These are phyloP conservation scores for Pyrgilauda ruficollis DNA, from an alignment of 2,113 vertebrate species.

Conservation along the genomic window DNA sequence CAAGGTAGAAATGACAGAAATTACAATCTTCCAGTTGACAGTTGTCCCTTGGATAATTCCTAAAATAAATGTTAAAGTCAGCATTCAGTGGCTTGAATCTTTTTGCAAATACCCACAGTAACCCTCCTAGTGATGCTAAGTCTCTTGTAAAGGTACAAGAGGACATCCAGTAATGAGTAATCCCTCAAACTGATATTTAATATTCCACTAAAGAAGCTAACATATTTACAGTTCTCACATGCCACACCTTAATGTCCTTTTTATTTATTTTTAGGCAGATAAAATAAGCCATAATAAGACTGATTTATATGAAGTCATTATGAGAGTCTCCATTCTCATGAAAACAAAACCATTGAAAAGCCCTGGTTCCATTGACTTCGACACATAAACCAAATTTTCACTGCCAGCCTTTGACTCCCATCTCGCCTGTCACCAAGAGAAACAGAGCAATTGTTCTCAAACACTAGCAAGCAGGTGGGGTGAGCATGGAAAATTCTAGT, in stretches of 20 bases:
- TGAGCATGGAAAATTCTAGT: not conserved
- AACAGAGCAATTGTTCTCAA: not conserved
- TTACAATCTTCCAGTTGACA: not conserved
- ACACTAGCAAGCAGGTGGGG: not conserved
- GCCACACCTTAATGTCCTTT: not conserved
- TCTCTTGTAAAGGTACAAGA: not conserved
- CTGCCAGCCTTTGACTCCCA: not conserved
- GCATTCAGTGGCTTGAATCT: not conserved
- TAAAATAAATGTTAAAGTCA: not conserved
- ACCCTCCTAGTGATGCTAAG: not conserved
- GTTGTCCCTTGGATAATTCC: not conserved
- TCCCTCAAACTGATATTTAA: not conserved
- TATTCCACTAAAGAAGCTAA: not conserved
- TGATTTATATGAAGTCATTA: not conserved
- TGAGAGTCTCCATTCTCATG: not conserved
- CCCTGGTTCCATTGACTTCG: not conserved
- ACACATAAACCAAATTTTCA: not conserved
- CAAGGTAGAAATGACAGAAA: not conserved
- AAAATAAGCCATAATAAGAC: not conserved
- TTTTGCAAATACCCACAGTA: not conserved
- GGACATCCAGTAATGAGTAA: not conserved
- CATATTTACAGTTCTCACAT: not conserved
- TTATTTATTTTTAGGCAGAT: not conserved
- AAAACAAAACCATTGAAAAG: not conserved
- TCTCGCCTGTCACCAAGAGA: not conserved